These are phyloP conservation scores for Agriotes lineatus DNA, from an alignment of 2,888 invertebrate genomes.

Conservation along the genomic window DNA sequence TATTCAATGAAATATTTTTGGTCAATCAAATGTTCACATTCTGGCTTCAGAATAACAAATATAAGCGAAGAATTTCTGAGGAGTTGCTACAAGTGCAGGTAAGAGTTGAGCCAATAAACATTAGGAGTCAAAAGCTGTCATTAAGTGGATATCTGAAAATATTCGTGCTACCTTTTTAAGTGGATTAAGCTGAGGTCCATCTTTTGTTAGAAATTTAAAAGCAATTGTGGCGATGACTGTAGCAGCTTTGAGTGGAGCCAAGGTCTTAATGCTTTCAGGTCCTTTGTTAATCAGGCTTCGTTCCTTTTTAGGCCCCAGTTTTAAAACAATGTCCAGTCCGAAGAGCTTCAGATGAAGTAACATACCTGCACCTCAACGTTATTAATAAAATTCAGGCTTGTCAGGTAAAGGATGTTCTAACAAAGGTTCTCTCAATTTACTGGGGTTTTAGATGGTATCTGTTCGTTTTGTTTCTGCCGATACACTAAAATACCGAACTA, in stretches of 20 bases:
- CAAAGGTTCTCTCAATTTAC: not conserved
- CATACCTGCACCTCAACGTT: conserved; percentile 3
- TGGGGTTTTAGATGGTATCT: not conserved
- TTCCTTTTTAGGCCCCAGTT: conserved; percentile 40
- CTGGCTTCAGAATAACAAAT: not conserved
- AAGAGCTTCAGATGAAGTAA: conserved; percentile 27
- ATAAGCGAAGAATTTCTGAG: not conserved
- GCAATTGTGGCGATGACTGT: conserved; percentile 48
- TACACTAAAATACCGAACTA: too few species aligned
- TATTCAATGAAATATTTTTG: too few species aligned
- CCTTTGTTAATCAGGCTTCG: conserved; percentile 46
- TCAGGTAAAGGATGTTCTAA: not conserved
- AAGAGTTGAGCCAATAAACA: conserved; percentile 40
- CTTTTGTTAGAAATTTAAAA: conserved; percentile 56
- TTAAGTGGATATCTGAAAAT: conserved; percentile 60
- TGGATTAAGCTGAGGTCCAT: conserved; percentile 62
- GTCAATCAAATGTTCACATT: too few species aligned
- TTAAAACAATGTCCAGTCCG: conserved; percentile 55
- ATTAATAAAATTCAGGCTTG: not conserved
- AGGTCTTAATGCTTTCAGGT: conserved; percentile 45
- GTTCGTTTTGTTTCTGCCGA: too few species aligned
- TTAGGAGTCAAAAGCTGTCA: conserved; percentile 56
- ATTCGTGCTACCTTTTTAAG: conserved; percentile 62
- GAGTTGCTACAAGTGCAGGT: conserved; percentile 28
- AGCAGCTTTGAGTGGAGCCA: conserved; percentile 48